These are phyloP conservation scores for Anadara kagoshimensis DNA, from an alignment of 1,140 invertebrate species.

Conservation along the genomic window DNA sequence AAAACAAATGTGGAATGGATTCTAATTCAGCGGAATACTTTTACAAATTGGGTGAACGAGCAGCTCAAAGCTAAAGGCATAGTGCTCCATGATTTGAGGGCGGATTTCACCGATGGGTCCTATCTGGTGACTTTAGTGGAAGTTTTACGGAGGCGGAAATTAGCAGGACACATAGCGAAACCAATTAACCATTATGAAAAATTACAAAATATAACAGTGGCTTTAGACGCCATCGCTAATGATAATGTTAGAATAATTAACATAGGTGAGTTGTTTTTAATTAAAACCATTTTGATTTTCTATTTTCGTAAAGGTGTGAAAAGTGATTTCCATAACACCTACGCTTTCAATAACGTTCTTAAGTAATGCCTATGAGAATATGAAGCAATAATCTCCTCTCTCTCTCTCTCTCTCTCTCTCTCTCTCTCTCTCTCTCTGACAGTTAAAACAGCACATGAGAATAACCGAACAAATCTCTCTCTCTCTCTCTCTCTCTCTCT, in stretches of 20 bases:
- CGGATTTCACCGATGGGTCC: conserved; percentile 91
- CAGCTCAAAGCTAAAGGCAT: conserved; percentile 77
- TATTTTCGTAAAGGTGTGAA: not conserved
- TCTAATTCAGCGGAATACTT: conserved; percentile 97
- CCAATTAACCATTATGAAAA: conserved; percentile 96
- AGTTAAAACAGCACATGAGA: no score
- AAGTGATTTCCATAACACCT: not conserved
- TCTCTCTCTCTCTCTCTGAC: no score
- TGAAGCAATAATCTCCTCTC: no score
- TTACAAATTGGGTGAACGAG: conserved; percentile 98
- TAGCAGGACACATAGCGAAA: conserved; percentile 74
- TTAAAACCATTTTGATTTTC: not conserved
- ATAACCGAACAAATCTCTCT: no score
- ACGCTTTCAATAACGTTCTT: no score
- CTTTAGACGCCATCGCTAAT: conserved; percentile 92
- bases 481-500: no score
- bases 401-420: no score
- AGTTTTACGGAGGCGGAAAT: conserved; percentile 79
- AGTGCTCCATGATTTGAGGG: conserved; percentile 81
- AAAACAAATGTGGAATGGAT: conserved; percentile 77
- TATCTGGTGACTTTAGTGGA: conserved; percentile 93
- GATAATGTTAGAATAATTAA: conserved; percentile 98
- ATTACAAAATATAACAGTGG: conserved; percentile 95
- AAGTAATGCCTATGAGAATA: no score
- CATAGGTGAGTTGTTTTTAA: conserved; percentile 95